Conservation (phyloP, 2,113 vertebrate genomes). For the Neolamprologus modestus region DNA sequence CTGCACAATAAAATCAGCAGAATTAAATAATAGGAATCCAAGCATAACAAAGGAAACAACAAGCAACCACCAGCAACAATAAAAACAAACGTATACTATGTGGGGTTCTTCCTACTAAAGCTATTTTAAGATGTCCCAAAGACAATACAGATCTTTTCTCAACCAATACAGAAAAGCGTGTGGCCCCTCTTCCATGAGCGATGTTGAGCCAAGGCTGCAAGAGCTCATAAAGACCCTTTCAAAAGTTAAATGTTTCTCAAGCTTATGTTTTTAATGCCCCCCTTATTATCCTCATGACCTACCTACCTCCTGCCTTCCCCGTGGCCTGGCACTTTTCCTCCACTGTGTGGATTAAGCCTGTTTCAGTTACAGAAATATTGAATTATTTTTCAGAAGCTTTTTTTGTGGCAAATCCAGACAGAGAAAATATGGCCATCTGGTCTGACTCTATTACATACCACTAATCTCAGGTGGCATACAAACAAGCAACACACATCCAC, state of each 20-base stretch:
- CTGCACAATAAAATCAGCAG: not conserved
- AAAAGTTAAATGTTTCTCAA: not conserved
- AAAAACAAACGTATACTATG: not conserved
- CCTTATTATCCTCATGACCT: not conserved
- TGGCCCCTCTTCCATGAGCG: not conserved
- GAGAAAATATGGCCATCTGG: slow-evolving; percentile 56
- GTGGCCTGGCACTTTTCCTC: not conserved
- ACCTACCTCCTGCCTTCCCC: not conserved
- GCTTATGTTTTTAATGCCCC: not conserved
- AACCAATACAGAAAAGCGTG: not conserved
- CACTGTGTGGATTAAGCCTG: slow-evolving; percentile 32
- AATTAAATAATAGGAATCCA: accelerated
- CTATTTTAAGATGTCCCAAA: not conserved
- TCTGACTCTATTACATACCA: slow-evolving; percentile 29
- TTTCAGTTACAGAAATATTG: slow-evolving; percentile 53
- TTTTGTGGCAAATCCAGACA: slow-evolving; percentile 33
- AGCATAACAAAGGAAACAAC: not conserved
- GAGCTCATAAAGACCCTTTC: not conserved
- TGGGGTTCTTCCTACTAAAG: not conserved
- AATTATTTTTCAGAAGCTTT: slow-evolving; percentile 40
- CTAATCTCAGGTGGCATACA: slow-evolving; percentile 37
- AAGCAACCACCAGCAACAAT: not conserved
- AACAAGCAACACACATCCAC: not conserved
- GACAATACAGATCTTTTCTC: not conserved
- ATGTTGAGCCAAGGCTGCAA: not conserved